A percentile compares a stretch with the other conserved stretches of the same genome.
These are phyloP conservation scores for Microctonus aethiopoides DNA, from an alignment of 2,888 invertebrate species.

Conservation along the genomic window DNA sequence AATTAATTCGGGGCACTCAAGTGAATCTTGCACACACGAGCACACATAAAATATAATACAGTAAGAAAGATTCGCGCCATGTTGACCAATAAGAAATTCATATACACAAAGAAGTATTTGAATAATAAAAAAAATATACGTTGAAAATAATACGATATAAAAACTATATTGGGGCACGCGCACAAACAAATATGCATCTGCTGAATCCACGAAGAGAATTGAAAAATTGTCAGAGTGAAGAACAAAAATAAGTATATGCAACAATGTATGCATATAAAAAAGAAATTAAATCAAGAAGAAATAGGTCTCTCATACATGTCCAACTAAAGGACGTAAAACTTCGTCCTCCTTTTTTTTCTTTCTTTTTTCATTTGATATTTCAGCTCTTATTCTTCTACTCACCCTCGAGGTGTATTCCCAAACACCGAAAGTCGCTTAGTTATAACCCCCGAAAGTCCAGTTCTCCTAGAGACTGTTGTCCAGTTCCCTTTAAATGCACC, in stretches of 20 bases:
- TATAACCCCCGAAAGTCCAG: constrained; percentile 11
- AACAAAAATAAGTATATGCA: background rate
- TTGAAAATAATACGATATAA: background rate
- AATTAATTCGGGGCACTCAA: background rate
- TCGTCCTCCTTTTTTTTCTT: background rate
- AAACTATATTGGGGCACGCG: constrained; percentile 6
- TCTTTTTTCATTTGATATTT: background rate
- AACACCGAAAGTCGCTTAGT: constrained; percentile 10
- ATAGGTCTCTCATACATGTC: background rate
- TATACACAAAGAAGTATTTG: background rate
- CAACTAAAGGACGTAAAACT: too few relatives aligned
- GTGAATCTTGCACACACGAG: background rate
- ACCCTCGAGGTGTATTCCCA: background rate
- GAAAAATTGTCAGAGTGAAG: background rate
- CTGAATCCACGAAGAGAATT: background rate
- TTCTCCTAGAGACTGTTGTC: background rate
- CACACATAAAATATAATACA: background rate
- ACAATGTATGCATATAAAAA: background rate
- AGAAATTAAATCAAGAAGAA: background rate
- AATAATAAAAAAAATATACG: background rate
- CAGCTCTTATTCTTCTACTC: constrained; percentile 1
- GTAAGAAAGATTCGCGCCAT: background rate
- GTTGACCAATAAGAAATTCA: background rate
- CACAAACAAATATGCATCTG: constrained; percentile 15
- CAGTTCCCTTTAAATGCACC: constrained; percentile 29